A percentile compares a stretch with the other conserved stretches of the same genome.
These are phyloP conservation scores for Drosophila mettleri DNA, from an alignment of 2,888 invertebrate species.

Conservation along the genomic window DNA sequence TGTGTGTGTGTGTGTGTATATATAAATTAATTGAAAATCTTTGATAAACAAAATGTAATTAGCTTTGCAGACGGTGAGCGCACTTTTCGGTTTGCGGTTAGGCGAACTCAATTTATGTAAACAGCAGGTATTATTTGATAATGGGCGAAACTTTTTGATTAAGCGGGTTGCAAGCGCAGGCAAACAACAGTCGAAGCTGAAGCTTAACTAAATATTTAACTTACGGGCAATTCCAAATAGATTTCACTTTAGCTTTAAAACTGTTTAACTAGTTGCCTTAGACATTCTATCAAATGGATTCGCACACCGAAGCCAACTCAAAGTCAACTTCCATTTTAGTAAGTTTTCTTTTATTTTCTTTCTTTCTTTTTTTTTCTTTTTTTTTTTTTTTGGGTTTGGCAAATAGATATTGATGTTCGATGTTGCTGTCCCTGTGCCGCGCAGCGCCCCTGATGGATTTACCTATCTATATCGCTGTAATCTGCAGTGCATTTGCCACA, in stretches of 20 bases:
- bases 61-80: conserved; percentile 31
- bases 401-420: conserved; percentile 73
- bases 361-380: too few relatives aligned
- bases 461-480: conserved; percentile 47
- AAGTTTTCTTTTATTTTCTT: too few relatives aligned
- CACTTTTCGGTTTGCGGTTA: conserved; percentile 22
- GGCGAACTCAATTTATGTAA: conserved; percentile 46
- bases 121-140: conserved; percentile 40
- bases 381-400: too few relatives aligned
- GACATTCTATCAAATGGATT: conserved; percentile 2
- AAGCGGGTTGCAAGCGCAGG: conserved; percentile 2
- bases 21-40: conserved; percentile 72
- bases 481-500: conserved; percentile 61
- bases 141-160: conserved; percentile 22
- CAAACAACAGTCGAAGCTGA: conserved; percentile 3
- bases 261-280: neutral
- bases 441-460: conserved; percentile 7
- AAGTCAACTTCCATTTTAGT: conserved; percentile 27
- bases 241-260: neutral
- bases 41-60: conserved; percentile 51
- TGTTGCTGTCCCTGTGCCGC: conserved; percentile 24
- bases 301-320: conserved; percentile 6
- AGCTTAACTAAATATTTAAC: neutral
- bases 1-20: conserved; percentile 12
- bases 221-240: neutral